Base-by-base conservation (phyloP, 2,113 vertebrate genomes). In the Tragelaphus buxtoni region DNA sequence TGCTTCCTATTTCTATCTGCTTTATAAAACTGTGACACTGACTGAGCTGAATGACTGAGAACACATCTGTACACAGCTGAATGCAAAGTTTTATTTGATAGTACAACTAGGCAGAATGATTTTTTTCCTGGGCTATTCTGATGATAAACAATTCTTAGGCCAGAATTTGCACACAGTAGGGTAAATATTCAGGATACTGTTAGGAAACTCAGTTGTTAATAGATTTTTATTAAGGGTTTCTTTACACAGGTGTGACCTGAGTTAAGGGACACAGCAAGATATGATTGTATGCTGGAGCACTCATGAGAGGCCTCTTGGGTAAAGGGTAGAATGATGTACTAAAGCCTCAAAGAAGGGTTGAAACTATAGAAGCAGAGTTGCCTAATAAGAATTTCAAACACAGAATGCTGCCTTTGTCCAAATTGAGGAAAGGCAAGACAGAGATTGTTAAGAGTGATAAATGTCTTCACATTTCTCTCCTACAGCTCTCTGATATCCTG, bases 11-110 rank as follows among this genome's bases (percentile, higher is more conserved):
- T 94, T 76, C 85, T 81, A 82, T 88, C 69, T 83, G 17, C 61
- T 91, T 90, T 97, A 91, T 76, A 94, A 88, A 96, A 79, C 55
- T 91, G 35, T 96, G 77, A 35, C 82, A 94, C 30, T 89, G 91
- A 84, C 61, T 45, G 85, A 79, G 53, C 22, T 74, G 51, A 96
- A 89, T 72, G 56, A 89, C 20, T 16, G 58, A 88, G 16, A 88
- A 74, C 12, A 63, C 39, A 86, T 90, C 30, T 55, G 53, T 35
- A 76, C 35, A 63, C 30, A 76, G 51, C 28, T 79, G 88, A 82
- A 84, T 88, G 24, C 47, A 89, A 90, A 28, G 32, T n/a, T 90
- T 95, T 56, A 58, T 7, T 17, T 56, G 55, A 61, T 53, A 28
- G 39, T 49, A 76, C 45, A 94, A 76, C 12, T 24, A 30, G 26